Base-by-base conservation (phyloP, 2,113 vertebrate genomes). In the Nyctibius bracteatus region DNA sequence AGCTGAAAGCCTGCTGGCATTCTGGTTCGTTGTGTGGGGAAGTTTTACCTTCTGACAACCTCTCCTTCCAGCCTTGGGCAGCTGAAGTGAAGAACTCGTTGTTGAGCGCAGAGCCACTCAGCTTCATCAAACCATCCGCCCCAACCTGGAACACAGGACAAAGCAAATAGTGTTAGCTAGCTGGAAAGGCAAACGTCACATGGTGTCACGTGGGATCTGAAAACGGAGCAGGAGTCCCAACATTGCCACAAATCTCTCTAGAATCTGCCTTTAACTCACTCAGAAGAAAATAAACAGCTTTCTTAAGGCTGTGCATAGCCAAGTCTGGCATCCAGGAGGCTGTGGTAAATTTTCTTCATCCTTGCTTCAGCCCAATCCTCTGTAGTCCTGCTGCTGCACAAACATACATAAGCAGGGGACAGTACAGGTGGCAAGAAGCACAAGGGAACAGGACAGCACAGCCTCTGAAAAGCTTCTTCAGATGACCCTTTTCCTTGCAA, bases 61-160 rank as follows among this genome's bases (percentile, higher is more conserved):
- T 97, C 94, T 99, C 99, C 94, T 99, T 99, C 99, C 99, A 99
- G 22, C 99, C 99, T 92, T 99, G 99, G 10, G 99, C 99, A 30
- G 99, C 99, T 19, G 99, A 99, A 8, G 99, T 99, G 96, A 99
- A 99, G 98, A 99, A 99, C 95, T 99, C 99, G 14, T 99, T 99
- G 98, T 99, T 99, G 96, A 99, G 98, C 2, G 99, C 99, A 4
- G 99, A 99, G 80, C 98, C 98, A 62, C 98, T 99, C 90, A 99
- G 98, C 97, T 98, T 99, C 98, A 99, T 97, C 62, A 99, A 92
- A 52, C 99, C 99, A 6, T 99, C 99, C 8, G 99, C 88, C 92
- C 98, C 99, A 18, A 98, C 98, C 99, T 99, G 97, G 0, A 90
- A 95, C 78, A 97, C 86, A 92, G 1, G 73, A 77, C 22, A 92